Conservation (phyloP, 2,797 vertebrate genomes). For the Phoxinus dragarum region DNA sequence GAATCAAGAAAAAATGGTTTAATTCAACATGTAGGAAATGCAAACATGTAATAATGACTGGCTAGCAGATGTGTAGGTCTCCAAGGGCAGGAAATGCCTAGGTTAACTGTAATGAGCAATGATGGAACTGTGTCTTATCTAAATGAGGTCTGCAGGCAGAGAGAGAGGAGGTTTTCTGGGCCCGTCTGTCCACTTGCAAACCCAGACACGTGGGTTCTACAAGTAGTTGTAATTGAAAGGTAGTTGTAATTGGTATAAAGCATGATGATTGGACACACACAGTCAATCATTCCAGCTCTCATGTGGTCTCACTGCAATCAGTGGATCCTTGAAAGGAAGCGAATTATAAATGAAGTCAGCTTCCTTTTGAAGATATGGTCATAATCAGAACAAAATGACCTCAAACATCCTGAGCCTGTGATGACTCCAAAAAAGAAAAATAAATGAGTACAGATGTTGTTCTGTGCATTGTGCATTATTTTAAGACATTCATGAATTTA, state of each 20-base stretch:
- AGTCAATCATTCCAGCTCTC: conserved; percentile 15
- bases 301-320: conserved; percentile 31
- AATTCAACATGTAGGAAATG: conserved; percentile 1
- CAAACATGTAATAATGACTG: conserved; percentile 19
- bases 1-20: not conserved
- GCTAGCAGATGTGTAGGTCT: conserved; percentile 22
- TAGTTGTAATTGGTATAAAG: conserved; percentile 32
- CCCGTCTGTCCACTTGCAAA: conserved; percentile 21
- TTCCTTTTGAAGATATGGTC: conserved; percentile 17
- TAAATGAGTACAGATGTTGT: not conserved
- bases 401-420: not conserved
- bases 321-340: conserved; percentile 16
- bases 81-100: not conserved
- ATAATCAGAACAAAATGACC: conserved; percentile 26
- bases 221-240: conserved; percentile 33
- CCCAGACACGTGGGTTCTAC: conserved; percentile 5
- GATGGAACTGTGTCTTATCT: conserved; percentile 29
- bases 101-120: conserved; percentile 33
- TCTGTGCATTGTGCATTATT: too few relatives aligned
- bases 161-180: not conserved
- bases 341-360: conserved; percentile 8
- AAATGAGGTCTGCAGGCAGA: conserved; percentile 36
- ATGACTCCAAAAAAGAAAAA: not conserved
- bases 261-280: conserved; percentile 25
- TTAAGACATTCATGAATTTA: too few relatives aligned